phyloP scores from a whole-genome alignment of 1,140 invertebrate genomes.

The Panagrolaimus sp. region DNA sequence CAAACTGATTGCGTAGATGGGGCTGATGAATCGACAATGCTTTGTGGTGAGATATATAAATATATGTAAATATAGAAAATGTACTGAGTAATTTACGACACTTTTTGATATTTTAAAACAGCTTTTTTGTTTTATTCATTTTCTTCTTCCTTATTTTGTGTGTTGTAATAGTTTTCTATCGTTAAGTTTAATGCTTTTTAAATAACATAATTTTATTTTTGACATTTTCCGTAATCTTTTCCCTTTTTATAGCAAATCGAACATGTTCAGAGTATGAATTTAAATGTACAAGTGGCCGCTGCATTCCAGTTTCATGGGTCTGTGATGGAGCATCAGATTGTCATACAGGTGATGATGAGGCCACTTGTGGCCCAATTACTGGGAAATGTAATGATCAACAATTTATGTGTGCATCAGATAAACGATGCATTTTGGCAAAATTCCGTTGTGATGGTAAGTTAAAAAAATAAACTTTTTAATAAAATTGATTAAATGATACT shows the following conservation, averaged over 20 bases:
- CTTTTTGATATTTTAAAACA: no score
- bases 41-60: background rate
- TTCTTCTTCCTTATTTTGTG: no score
- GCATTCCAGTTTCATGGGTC: constrained; percentile 69
- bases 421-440: background rate
- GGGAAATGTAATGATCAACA: background rate
- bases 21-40: background rate
- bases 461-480: no score
- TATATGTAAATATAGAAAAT: no score
- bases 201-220: no score
- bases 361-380: background rate
- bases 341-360: background rate
- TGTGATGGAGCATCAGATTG: constrained; percentile 2
- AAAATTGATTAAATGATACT: no score
- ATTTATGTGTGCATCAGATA: constrained; percentile 9
- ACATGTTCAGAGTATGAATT: constrained; percentile 61
- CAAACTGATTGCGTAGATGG: background rate
- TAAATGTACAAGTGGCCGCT: constrained; percentile 65
- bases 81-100: no score
- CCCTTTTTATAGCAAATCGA: background rate
- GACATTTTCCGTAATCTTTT: no score
- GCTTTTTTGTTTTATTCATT: no score
- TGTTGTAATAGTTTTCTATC: no score
- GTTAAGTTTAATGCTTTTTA: no score
- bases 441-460: background rate